These are phyloP conservation scores for Galerucella calmariensis DNA, from an alignment of 2,888 invertebrate species.

Conservation along the genomic window DNA sequence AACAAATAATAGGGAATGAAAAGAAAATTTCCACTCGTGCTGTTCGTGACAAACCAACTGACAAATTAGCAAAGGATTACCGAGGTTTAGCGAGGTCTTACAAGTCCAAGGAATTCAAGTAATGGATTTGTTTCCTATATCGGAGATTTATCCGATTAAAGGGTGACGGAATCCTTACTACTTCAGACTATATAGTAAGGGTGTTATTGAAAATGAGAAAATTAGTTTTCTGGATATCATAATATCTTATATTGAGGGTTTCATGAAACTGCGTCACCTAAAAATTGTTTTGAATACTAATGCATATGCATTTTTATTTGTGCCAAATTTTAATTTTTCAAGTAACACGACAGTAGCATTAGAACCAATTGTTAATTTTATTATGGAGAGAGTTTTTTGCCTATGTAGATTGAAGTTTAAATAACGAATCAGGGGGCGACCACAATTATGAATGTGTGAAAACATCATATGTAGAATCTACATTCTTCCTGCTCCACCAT, in stretches of 20 bases:
- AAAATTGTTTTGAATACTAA: background rate
- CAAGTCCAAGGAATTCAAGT: constrained; percentile 34
- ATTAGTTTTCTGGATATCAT: background rate
- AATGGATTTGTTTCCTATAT: constrained; percentile 34
- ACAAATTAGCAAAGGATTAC: constrained; percentile 35
- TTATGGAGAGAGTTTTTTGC: too few species aligned
- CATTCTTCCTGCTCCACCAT: too few species aligned
- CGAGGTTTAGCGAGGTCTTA: constrained; percentile 34
- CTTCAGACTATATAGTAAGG: background rate
- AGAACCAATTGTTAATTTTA: too few species aligned
- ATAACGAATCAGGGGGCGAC: too few species aligned
- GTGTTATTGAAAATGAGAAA: background rate
- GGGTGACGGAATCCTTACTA: constrained; percentile 33
- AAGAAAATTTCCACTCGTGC: constrained; percentile 21
- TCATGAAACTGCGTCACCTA: background rate
- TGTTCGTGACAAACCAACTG: constrained; percentile 29
- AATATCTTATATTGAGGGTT: background rate
- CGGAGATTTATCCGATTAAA: constrained; percentile 30
- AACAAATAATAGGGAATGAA: constrained; percentile 24
- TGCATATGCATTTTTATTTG: too few species aligned
- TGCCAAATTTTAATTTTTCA: too few species aligned
- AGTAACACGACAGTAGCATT: too few species aligned
- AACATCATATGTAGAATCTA: too few species aligned
- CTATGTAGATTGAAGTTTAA: too few species aligned
- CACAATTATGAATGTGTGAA: too few species aligned